phyloP scores from a whole-genome alignment of 2,888 invertebrate genomes.

The Oscheius sp. region DNA sequence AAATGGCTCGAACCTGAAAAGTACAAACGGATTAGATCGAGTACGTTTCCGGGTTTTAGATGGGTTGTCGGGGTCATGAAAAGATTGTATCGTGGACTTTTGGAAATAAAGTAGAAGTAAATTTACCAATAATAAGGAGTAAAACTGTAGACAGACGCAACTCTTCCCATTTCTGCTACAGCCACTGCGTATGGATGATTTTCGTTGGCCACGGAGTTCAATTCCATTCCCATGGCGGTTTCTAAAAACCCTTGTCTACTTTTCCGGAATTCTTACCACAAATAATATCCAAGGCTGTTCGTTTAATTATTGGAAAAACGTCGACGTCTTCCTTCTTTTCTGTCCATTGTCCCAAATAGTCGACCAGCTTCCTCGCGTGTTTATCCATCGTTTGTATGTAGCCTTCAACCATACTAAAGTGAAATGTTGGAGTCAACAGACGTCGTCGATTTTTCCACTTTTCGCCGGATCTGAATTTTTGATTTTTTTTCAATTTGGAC shows the following conservation, averaged over 20 bases:
- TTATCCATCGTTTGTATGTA: conserved; percentile 70
- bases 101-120: too few species aligned
- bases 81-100: too few species aligned
- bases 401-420: conserved; percentile 76
- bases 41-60: too few species aligned
- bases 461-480: conserved; percentile 73
- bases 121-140: conserved; percentile 72
- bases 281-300: conserved; percentile 76
- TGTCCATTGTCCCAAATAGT: conserved; percentile 69
- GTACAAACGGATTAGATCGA: too few species aligned
- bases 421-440: conserved; percentile 77
- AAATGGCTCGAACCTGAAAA: neutral
- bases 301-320: conserved; percentile 75
- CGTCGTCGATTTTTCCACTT: conserved; percentile 76
- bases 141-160: conserved; percentile 19
- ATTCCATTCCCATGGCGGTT: conserved; percentile 67
- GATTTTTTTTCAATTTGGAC: neutral
- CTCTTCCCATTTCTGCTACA: conserved; percentile 48
- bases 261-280: conserved; percentile 57
- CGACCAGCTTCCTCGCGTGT: conserved; percentile 64
- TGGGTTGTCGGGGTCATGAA: too few species aligned
- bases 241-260: conserved; percentile 48
- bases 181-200: conserved; percentile 63
- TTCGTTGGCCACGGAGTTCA: conserved; percentile 59
- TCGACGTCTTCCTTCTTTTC: conserved; percentile 73